These are phyloP conservation scores for Candoia aspera DNA, from an alignment of 2,113 vertebrate genomes.

Conservation along the genomic window DNA sequence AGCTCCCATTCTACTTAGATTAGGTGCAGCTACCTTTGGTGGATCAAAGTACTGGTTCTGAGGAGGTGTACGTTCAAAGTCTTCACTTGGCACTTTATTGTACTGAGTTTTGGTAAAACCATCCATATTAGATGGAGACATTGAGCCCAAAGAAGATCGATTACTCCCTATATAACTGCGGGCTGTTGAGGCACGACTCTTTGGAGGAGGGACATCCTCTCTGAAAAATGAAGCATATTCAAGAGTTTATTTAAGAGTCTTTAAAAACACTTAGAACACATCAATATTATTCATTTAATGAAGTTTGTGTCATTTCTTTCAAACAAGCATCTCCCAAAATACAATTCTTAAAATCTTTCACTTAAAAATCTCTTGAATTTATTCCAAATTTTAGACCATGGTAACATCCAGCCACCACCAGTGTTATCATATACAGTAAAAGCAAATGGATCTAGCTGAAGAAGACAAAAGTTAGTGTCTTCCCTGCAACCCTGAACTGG, in stretches of 20 bases:
- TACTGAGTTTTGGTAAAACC: slow-evolving; percentile 91
- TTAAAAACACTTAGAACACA: background rate
- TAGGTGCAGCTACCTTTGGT: slow-evolving; percentile 87
- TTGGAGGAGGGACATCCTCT: slow-evolving; percentile 95
- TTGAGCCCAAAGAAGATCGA: slow-evolving; percentile 94
- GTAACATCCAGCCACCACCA: background rate
- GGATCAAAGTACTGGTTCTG: slow-evolving; percentile 79
- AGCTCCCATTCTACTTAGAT: slow-evolving; percentile 97
- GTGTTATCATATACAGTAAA: background rate
- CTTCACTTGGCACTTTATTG: slow-evolving; percentile 91
- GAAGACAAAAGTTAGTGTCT: background rate
- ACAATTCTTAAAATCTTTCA: background rate
- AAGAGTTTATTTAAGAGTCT: background rate
- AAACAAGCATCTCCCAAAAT: background rate
- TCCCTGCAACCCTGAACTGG: background rate
- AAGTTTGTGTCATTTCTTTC: background rate
- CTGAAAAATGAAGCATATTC: slow-evolving; percentile 69
- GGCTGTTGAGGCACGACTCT: slow-evolving; percentile 92
- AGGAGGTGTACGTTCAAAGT: slow-evolving; percentile 82
- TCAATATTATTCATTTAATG: background rate
- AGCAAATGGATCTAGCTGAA: background rate
- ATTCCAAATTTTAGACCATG: background rate
- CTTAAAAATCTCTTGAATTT: background rate
- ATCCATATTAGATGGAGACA: slow-evolving; percentile 97
- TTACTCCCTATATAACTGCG: slow-evolving; percentile 95